Percentiles rank a stretch among this genome's conserved stretches.
These are phyloP conservation scores for Syritta pipiens DNA, from an alignment of 2,888 invertebrate species.

Conservation along the genomic window DNA sequence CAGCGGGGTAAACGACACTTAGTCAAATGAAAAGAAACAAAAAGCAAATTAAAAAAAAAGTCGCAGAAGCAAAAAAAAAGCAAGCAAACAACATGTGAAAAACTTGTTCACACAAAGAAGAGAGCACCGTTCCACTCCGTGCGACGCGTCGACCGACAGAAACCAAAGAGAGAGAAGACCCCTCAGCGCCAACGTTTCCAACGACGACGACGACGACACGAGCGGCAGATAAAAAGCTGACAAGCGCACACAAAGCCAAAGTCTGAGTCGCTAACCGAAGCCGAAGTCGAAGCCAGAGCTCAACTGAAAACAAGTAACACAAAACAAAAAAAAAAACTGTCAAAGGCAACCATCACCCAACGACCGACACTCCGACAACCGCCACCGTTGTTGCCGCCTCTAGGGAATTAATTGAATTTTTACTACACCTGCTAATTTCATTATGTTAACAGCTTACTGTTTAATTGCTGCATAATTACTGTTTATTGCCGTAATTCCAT, in stretches of 20 bases:
- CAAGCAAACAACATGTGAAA: slow-evolving; percentile 58
- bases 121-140: slow-evolving; percentile 37
- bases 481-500: slow-evolving; percentile 69
- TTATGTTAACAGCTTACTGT: slow-evolving; percentile 70
- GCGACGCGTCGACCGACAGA: not conserved
- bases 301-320: slow-evolving; percentile 14
- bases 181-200: not conserved
- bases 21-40: slow-evolving; percentile 59
- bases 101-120: slow-evolving; percentile 69
- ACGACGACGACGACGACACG: not conserved
- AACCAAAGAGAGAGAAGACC: not conserved
- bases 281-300: too few relatives aligned
- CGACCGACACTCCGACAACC: too few relatives aligned
- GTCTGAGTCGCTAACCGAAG: too few relatives aligned
- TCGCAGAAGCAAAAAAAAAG: not conserved
- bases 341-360: too few relatives aligned
- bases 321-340: slow-evolving; percentile 17
- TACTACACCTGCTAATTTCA: slow-evolving; percentile 70
- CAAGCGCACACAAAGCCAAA: too few relatives aligned
- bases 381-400: too few relatives aligned
- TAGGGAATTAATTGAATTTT: slow-evolving; percentile 66
- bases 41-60: slow-evolving; percentile 16
- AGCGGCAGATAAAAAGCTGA: not conserved
- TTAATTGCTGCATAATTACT: slow-evolving; percentile 70
- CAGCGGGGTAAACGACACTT: slow-evolving; percentile 69